These are phyloP conservation scores for Astreopora myriophthalma DNA, from an alignment of 64 coral and sea anemone genomes.

Conservation along the genomic window DNA sequence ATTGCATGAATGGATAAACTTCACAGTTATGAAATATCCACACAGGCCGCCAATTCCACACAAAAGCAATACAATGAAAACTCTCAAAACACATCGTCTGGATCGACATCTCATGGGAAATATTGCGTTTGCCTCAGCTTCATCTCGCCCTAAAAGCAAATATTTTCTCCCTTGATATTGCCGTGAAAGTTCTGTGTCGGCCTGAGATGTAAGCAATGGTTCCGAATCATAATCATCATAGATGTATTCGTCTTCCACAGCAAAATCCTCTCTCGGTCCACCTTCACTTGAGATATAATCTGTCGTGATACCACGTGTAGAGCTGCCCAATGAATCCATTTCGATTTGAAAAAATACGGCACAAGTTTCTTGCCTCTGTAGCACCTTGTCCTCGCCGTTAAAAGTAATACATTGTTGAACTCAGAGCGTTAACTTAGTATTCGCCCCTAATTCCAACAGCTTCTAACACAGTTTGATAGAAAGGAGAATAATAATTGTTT, in stretches of 20 bases:
- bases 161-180: background rate
- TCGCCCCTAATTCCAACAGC: background rate
- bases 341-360: background rate
- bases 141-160: background rate
- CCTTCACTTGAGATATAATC: background rate
- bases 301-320: background rate
- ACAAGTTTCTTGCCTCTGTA: background rate
- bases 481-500: too few species aligned
- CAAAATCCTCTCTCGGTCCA: background rate
- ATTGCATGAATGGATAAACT: background rate
- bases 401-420: background rate
- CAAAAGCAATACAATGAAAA: background rate
- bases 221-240: constrained; percentile 33
- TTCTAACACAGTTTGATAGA: background rate
- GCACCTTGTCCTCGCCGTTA: background rate
- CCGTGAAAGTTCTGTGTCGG: constrained; percentile 3
- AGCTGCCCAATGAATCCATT: background rate
- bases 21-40: background rate
- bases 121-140: background rate
- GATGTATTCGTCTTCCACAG: constrained; percentile 36
- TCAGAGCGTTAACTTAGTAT: background rate
- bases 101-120: constrained; percentile 2
- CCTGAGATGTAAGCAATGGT: constrained; percentile 1
- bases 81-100: background rate
- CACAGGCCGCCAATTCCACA: constrained; percentile 4